Base-by-base conservation (phyloP, 2,797 vertebrate genomes). In the Catamblyrhynchus diadema region DNA sequence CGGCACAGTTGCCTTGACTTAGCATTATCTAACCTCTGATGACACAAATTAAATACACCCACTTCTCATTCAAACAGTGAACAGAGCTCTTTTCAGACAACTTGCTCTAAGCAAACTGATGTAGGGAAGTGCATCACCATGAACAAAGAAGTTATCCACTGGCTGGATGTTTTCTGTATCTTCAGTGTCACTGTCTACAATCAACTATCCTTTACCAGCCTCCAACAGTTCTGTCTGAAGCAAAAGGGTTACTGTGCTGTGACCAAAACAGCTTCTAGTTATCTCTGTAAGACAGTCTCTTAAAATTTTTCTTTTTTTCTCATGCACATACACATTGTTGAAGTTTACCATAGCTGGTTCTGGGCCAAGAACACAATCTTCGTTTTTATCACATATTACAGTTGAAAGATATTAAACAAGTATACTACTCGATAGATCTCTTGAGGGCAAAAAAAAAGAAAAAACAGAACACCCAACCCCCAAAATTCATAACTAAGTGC, bases 21-120 rank as follows among this genome's bases (percentile, higher is more conserved):
- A 81, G 61, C 77, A 51, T 77, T 86, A 95, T 88, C 96, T 95
- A 95, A 91, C 90, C 83, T 81, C 64, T 78, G 62, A 90, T 92
- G 83, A 86, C 70, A 96, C 72, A 82, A 93, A 89, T 83, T 94
- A 95, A 96, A 95, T 59, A 93, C 42, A 51, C 64, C 32, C 35
- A 77, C 65, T 84, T 93, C 69, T 88, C 74, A 47, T 64, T 82
- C 90, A 91, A 96, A 94, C 56, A 90, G 69, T 1, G 0, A 60
- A 30, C 6, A 37, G 90, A 92, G 51, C 48, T 81, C 42, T 85
- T 91, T 88, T 59, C 81, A 73, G 81, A 85, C 41, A 86, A 73
- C 56, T 77, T 13, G 2, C 48, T 71, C 75, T 61, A 61, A 82
- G 67, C 69, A 95, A 96, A 90, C 59, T 47, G 47, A 80, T 81